A percentile compares a stretch with the other conserved stretches of the same genome.
phyloP scores from a whole-genome alignment of 2,113 vertebrate genomes.

The Myrmecobius fasciatus region DNA sequence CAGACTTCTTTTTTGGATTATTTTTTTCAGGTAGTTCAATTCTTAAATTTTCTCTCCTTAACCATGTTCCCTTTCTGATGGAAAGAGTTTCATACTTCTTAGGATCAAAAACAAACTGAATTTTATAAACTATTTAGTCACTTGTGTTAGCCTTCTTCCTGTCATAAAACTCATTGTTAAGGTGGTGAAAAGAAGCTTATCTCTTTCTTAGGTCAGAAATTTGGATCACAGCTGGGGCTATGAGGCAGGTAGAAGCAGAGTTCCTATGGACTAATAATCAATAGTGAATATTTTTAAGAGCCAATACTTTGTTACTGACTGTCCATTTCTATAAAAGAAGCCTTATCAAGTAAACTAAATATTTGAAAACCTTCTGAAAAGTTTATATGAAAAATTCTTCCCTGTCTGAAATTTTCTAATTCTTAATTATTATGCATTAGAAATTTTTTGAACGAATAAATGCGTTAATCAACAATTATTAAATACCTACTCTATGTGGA shows the following conservation, averaged over 20 bases:
- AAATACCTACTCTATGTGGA: not conserved
- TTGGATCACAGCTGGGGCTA: not conserved
- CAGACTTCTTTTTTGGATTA: not conserved
- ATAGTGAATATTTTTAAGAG: not conserved
- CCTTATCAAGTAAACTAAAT: not conserved
- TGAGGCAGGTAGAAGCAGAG: not conserved
- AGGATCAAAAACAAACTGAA: not conserved
- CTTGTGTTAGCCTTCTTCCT: not conserved
- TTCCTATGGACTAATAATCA: no score
- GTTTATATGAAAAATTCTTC: not conserved
- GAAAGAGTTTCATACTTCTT: not conserved
- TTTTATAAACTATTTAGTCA: not conserved
- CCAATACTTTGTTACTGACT: not conserved
- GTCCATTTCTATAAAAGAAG: not conserved
- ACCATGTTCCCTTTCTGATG: not conserved
- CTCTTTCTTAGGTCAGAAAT: not conserved
- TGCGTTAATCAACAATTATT: not conserved
- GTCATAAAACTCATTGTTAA: not conserved
- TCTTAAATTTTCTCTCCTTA: not conserved
- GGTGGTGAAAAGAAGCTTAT: not conserved
- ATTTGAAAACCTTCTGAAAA: not conserved
- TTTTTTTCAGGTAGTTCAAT: not conserved
- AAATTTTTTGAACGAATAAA: not conserved
- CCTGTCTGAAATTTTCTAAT: not conserved
- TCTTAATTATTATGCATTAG: not conserved